Conservation (phyloP, 2,797 vertebrate genomes). For the Heterohyrax brucei region DNA sequence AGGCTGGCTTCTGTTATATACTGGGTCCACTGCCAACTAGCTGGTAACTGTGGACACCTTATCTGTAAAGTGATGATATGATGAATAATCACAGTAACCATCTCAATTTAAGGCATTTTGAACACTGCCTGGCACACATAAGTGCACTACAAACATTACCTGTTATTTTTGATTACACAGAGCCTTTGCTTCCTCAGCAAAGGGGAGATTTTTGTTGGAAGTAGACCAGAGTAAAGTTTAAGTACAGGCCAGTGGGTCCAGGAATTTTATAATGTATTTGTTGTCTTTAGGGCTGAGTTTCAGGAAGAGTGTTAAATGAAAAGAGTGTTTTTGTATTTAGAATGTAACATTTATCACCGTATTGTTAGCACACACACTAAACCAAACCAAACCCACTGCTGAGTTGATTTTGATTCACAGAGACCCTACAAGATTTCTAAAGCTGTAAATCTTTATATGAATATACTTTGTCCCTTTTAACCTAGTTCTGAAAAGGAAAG, state of each 20-base stretch:
- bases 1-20: not conserved
- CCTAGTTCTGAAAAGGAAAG: conserved; percentile 43
- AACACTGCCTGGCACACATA: not conserved
- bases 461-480: conserved; percentile 39
- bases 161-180: conserved; percentile 29
- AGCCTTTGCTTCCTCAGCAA: not conserved
- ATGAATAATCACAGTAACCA: conserved; percentile 37
- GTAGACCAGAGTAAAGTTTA: not conserved
- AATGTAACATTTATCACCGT: not conserved
- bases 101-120: not conserved
- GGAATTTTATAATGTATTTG: conserved; percentile 45
- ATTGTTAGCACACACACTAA: not conserved
- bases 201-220: conserved; percentile 1
- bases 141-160: not conserved
- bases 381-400: too few relatives aligned
- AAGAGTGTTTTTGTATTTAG: conserved; percentile 33
- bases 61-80: conserved; percentile 62
- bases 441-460: not conserved
- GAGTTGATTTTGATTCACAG: too few relatives aligned
- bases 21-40: not conserved
- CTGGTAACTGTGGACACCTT: not conserved
- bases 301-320: not conserved
- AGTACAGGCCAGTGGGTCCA: not conserved
- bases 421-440: too few relatives aligned
- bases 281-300: conserved; percentile 42